Base-by-base conservation (phyloP, 1,140 invertebrate genomes). In the Hypsibius dujardini region DNA sequence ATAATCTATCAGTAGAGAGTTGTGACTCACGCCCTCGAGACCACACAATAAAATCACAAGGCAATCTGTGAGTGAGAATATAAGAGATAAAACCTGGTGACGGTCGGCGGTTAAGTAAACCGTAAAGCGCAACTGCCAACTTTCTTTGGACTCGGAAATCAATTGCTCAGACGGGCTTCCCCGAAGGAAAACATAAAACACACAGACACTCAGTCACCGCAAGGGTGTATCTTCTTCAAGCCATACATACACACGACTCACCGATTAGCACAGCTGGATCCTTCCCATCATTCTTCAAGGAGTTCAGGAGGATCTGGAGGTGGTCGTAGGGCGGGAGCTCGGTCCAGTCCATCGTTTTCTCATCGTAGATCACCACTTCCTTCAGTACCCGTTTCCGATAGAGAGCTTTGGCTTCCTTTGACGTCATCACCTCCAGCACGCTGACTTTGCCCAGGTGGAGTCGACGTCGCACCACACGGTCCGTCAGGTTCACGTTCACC, bases 401-500 rank as follows among this genome's bases (percentile, higher is more conserved):
- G 3, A 83, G 74, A 71, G 87, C 86, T 76, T 87, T 87, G 71
- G 83, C 85, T 45, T 85, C 82, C 69, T 82, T 77, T 46, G 83
- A 82, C 12, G 83, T 83, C 0, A 87, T 84, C 71, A 88, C 76
- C 76, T 89, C 87, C 40, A 85, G 84, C 7, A 88, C 78, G 1
- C 81, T 82, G 1, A 84, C 85, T 74, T 86, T 86, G 1, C 87
- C 86, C 74, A 83, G 82, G 76, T 87, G 86, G 71, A 89, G 79
- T 42, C 87, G 78, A 73, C 85, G 81, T 56, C 86, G 80, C 75
- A 86, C 88, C 77, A 88, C 86, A 47, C 87, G 79, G 77, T 89
- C 87, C 1, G 85, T 84, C 76, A 87, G 88, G 77, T 87, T 87
- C 42, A 89, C 82, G 79, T 89, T 88, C 71, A 88, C 84, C n/a